Evolutionary conservation across 2,888 invertebrate genomes (phyloP), one percentile per base, ranked within the genome.

Genomic region (Drosophila subsilvestris): DNA sequence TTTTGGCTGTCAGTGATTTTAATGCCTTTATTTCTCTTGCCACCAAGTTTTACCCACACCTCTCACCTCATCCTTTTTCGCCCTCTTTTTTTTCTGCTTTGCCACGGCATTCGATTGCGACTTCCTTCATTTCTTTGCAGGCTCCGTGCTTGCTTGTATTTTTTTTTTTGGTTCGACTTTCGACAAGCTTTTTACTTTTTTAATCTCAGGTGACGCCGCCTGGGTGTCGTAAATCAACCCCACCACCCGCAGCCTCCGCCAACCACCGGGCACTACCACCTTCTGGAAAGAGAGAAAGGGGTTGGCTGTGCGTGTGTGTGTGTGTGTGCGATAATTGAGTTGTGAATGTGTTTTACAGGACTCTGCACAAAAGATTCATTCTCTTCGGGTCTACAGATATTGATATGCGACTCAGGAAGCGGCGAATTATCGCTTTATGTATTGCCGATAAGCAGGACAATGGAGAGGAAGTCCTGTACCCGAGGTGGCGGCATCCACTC

Each of bases 131-230:
- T 14, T 14, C 14, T 54, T 47, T 66, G 51, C 53, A 57, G 59
- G 62, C 67, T 74, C 54, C 61, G 44, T 67, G 25, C 74, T 49
- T 76, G 44, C 61, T 57, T 58, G 5, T 22, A 3, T 22, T 32
- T 70, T 58, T 25, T 22, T 22, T 22, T 32, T 70, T 74, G 59
- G 75, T 77, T 77, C 86, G 77, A 80, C 78, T 81, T 83, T 87
- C 83, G 88, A 87, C 88, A 76, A 85, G 86, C 83, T 87, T 87
- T 84, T 87, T 84, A 84, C 83, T 81, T 88, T 90, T 91, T 91
- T 91, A 90, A 90, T 90, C 90, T 91, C 91, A 91, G 91, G 91
- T 91, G 91, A 90, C 90, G 91, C 89, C 91, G 90, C 91, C 85
- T 90, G 90, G 91, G 90, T 88, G 90, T 90, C 90, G 90, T 90